These are phyloP conservation scores for Phytoseiulus persimilis DNA, from an alignment of 2,888 invertebrate species.

Conservation along the genomic window DNA sequence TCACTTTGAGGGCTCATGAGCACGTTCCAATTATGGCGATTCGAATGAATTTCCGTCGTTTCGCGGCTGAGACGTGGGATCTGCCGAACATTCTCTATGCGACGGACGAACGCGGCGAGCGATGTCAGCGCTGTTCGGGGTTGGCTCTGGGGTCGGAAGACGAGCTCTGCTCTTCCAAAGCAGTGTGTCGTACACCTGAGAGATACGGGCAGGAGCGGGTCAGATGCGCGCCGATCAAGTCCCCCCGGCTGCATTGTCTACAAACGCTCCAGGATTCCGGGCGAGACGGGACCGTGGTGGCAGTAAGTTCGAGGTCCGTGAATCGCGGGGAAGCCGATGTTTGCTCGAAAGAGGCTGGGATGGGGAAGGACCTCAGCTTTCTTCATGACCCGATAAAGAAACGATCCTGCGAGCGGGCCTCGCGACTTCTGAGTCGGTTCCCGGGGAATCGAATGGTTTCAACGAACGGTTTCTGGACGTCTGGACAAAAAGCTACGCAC, in stretches of 20 bases:
- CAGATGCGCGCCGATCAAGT: neutral
- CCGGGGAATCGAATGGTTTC: too few species aligned
- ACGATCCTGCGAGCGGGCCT: too few species aligned
- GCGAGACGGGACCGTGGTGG: neutral
- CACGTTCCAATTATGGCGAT: neutral
- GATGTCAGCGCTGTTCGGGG: neutral
- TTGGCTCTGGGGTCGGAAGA: neutral
- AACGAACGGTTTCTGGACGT: too few species aligned
- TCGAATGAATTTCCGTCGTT: neutral
- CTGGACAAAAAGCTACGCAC: too few species aligned
- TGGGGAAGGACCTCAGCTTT: neutral
- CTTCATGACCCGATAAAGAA: too few species aligned
- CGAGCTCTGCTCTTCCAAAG: neutral
- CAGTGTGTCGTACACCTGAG: neutral
- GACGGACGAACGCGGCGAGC: neutral
- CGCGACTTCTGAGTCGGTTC: too few species aligned
- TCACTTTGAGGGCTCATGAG: neutral
- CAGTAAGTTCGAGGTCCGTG: neutral
- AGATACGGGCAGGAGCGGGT: neutral
- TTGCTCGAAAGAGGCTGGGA: too few species aligned
- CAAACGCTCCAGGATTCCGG: neutral
- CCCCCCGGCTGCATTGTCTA: neutral
- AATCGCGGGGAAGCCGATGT: neutral
- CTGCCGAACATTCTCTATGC: neutral
- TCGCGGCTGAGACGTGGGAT: neutral